These are phyloP conservation scores for Torymus auratus DNA, from an alignment of 2,888 invertebrate species.

Conservation along the genomic window DNA sequence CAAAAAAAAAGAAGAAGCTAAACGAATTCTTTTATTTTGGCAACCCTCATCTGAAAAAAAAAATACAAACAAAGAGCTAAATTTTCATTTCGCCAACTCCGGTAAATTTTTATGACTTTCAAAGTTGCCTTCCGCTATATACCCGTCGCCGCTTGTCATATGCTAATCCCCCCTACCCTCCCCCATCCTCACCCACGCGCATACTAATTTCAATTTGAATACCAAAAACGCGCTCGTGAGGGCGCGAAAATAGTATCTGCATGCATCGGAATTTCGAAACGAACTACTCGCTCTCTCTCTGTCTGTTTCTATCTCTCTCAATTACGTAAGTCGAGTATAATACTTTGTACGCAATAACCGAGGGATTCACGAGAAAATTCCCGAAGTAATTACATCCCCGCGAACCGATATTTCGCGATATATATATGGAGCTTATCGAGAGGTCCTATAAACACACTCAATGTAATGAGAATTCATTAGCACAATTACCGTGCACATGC, in stretches of 20 bases:
- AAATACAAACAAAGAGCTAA: neutral
- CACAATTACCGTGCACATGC: constrained; percentile 29
- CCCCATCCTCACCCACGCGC: neutral
- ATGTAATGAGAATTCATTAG: constrained; percentile 53
- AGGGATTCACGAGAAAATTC: too few relatives aligned
- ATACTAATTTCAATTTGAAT: constrained; percentile 51
- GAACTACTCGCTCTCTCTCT: too few relatives aligned
- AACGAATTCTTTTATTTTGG: too few relatives aligned
- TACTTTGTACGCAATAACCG: too few relatives aligned
- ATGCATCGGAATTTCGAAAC: constrained; percentile 37
- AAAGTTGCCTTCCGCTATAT: neutral
- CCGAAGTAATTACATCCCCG: constrained; percentile 12
- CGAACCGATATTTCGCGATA: neutral
- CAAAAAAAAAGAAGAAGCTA: too few relatives aligned
- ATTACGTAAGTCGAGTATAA: too few relatives aligned
- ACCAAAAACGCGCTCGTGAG: constrained; percentile 13
- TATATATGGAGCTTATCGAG: constrained; percentile 23
- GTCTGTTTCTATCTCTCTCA: too few relatives aligned
- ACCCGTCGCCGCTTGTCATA: constrained; percentile 7
- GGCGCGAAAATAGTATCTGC: constrained; percentile 44
- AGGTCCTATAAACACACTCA: constrained; percentile 24
- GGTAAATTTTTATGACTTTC: constrained; percentile 34
- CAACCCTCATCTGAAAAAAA: too few relatives aligned
- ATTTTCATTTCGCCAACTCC: neutral
- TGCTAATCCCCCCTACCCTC: constrained; percentile 2